These are phyloP conservation scores for Polyodon spathula DNA, from an alignment of 2,113 vertebrate species.

Conservation along the genomic window DNA sequence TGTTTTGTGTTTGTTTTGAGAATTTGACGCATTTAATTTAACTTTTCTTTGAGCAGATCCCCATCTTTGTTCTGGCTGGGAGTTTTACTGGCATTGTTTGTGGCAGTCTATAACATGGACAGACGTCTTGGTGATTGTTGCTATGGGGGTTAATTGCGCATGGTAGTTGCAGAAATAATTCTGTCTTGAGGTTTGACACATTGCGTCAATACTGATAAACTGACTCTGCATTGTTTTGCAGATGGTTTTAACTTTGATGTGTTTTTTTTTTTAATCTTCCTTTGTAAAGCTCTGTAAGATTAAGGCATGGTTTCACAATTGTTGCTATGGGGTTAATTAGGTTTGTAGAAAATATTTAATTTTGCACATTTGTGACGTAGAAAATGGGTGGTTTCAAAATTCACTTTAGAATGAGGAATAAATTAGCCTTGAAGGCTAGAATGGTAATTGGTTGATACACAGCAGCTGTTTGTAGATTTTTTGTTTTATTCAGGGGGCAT, in stretches of 20 bases:
- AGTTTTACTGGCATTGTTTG: background rate
- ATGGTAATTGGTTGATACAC: too few species aligned
- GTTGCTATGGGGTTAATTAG: background rate
- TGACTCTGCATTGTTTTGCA: background rate
- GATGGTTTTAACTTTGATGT: background rate
- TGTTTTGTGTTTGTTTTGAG: conserved; percentile 15
- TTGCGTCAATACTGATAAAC: conserved; percentile 8
- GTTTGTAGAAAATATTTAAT: background rate
- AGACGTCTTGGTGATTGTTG: conserved; percentile 12
- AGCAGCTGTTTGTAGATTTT: too few species aligned
- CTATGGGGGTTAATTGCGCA: background rate
- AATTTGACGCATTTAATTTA: conserved; percentile 20
- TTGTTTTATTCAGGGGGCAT: too few species aligned
- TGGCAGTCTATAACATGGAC: background rate
- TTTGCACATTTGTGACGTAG: background rate
- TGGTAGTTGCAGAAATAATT: background rate
- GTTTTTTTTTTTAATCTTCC: background rate
- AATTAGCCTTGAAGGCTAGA: too few species aligned
- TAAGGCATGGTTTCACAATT: background rate
- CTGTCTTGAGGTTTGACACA: background rate
- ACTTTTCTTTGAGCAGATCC: conserved; percentile 3
- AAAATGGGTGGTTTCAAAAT: background rate
- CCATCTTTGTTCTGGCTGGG: background rate
- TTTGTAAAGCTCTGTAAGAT: background rate
- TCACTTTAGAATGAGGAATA: too few species aligned